A percentile compares a stretch with the other conserved stretches of the same genome.
phyloP scores from a whole-genome alignment of 2,113 vertebrate species.

The Daphoenositta chrysoptera region DNA sequence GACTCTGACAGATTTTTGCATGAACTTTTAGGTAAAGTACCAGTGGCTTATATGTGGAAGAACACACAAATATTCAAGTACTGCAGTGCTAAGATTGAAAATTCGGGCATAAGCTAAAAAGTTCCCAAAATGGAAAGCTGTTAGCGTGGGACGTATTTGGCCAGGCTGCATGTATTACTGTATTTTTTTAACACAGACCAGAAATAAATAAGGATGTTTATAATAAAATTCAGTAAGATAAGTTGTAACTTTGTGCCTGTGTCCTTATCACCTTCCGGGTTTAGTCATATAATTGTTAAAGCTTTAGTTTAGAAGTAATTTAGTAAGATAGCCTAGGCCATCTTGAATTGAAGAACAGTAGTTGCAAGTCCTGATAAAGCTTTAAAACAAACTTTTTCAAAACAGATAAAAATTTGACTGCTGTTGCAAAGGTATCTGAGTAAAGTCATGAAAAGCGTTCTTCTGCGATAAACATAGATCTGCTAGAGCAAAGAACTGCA shows the following conservation, averaged over 20 bases:
- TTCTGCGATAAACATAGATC: background rate
- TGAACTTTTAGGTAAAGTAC: background rate
- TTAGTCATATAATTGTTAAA: background rate
- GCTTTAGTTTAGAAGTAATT: background rate
- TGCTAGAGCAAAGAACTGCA: background rate
- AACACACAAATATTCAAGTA: background rate
- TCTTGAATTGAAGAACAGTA: background rate
- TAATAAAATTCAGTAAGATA: background rate
- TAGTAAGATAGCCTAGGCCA: background rate
- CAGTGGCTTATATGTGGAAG: background rate
- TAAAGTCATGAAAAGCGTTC: background rate
- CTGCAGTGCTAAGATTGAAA: background rate
- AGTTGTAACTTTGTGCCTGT: background rate
- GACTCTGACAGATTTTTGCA: background rate
- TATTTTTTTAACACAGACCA: background rate
- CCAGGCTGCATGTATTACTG: background rate
- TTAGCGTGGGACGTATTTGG: background rate
- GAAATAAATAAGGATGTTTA: background rate
- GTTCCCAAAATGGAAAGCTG: background rate
- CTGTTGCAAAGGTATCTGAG: background rate
- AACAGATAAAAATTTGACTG: background rate
- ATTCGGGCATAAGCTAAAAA: background rate
- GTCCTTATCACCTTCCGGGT: background rate
- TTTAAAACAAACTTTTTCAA: background rate
- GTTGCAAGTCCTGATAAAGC: background rate